These are phyloP conservation scores for Pristionchus entomophagus DNA, from an alignment of 2,888 invertebrate species.

Conservation along the genomic window DNA sequence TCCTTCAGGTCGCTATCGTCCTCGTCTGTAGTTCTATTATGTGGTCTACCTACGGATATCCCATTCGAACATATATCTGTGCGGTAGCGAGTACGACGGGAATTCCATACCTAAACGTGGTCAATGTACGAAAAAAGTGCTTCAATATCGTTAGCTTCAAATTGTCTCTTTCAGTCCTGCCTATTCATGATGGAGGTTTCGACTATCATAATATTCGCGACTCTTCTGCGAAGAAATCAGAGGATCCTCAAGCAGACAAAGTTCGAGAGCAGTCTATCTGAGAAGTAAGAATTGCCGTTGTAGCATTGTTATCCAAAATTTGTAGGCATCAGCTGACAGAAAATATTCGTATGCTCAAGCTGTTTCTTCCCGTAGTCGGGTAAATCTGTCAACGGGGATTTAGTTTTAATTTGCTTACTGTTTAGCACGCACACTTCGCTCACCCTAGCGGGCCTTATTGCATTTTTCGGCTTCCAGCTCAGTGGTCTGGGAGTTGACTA, in stretches of 20 bases:
- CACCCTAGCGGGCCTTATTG: not conserved
- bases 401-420: not conserved
- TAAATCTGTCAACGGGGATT: not conserved
- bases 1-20: not conserved
- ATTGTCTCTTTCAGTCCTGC: not conserved
- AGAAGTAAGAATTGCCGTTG: not conserved
- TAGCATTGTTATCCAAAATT: not conserved
- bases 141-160: not conserved
- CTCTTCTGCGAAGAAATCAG: not conserved
- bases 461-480: not conserved
- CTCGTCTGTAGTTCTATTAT: not conserved
- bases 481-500: not conserved
- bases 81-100: not conserved
- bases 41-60: not conserved
- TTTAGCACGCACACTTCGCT: not conserved
- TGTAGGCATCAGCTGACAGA: not conserved
- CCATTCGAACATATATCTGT: not conserved
- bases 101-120: not conserved
- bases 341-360: not conserved
- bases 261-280: not conserved
- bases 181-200: not conserved
- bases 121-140: not conserved
- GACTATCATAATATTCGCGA: not conserved
- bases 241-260: not conserved
- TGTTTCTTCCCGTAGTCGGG: slow-evolving; percentile 1